Percentiles rank a stretch among this genome's conserved stretches.
These are phyloP conservation scores for Taxidea taxus DNA, from an alignment of 2,113 vertebrate species.

Conservation along the genomic window DNA sequence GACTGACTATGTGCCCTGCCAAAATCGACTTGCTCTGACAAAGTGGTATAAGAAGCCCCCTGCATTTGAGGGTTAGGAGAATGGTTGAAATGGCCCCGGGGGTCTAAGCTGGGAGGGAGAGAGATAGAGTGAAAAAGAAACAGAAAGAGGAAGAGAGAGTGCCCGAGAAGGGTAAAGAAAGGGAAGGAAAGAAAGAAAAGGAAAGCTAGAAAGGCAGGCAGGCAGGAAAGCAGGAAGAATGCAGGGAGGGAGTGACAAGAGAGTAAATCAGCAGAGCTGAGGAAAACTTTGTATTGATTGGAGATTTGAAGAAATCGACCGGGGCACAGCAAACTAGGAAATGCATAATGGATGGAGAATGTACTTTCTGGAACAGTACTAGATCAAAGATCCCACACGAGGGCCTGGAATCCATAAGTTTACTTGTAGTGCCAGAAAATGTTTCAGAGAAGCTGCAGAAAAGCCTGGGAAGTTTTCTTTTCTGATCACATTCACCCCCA, in stretches of 20 bases:
- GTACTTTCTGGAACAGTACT: constrained; percentile 67
- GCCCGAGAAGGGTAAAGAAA: background rate
- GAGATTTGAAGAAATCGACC: constrained; percentile 52
- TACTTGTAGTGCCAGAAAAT: constrained; percentile 56
- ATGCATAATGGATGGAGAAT: constrained; percentile 66
- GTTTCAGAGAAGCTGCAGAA: constrained; percentile 51
- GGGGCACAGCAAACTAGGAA: constrained; percentile 63
- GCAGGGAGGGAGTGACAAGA: background rate
- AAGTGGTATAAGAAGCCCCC: background rate
- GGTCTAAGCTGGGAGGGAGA: background rate
- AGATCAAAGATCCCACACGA: constrained; percentile 69
- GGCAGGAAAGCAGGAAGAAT: background rate
- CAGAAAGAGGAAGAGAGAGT: background rate
- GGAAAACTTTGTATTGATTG: background rate
- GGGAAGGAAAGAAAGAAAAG: background rate
- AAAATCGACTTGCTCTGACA: background rate
- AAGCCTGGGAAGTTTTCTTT: constrained; percentile 49
- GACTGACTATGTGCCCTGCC: background rate
- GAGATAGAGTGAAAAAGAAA: background rate
- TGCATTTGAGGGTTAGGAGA: background rate
- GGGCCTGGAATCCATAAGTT: constrained; percentile 52
- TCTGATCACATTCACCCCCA: constrained; percentile 24
- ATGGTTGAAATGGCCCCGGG: background rate
- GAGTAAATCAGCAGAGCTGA: background rate
- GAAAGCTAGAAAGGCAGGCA: background rate